Base-by-base conservation (phyloP, 2,113 vertebrate genomes). In the Hippocampus zosterae region DNA sequence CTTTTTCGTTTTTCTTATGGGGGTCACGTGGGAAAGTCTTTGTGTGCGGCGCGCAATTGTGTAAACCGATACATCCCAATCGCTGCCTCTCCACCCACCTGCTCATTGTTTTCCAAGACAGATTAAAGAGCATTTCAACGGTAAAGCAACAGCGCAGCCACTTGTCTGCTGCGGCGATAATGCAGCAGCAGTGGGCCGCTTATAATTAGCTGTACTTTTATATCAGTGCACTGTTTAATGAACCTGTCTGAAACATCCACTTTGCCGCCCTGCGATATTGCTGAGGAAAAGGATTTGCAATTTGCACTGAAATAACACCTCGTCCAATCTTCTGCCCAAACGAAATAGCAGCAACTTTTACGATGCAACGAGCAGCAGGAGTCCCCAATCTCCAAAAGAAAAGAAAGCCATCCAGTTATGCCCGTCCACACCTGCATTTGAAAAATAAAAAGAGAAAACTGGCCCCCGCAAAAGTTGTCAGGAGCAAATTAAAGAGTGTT, bases 401-500 rank as follows among this genome's bases (percentile, higher is more conserved):
- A 55, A 8, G 5, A 55, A n/a, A n/a, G 9, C 29, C 61, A 16
- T 48, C 15, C 46, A 9, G 53, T 69, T 53, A 44, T 12, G 46
- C 33, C 40, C 63, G 33, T 62, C 63, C 23, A 72, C 0, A 72
- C 62, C 62, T 70, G 55, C 66, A 60, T 70, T 73, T 27, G 41
- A 90, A 89, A 74, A 76, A 69, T 70, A 85, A 91, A 89, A 74
- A 76, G 68, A 71, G 85, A 70, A 69, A 37, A 37, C 33, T 37
- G 33, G 33, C 33, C 75, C 78, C 33, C 65, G 70, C 69, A 72
- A 82, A 67, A 73, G 67, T 84, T 84, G 71, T 82, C 71, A 82
- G 86, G 82, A 68, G 78, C 81, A 83, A 87, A 81, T 84, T 84
- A 87, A 90, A 88, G 78, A 76, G 74, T 70, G 75, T 75, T 77